Evolutionary conservation across 2,797 vertebrate genomes (phyloP).

Genomic region (Macrochelys suwanniensis): DNA sequence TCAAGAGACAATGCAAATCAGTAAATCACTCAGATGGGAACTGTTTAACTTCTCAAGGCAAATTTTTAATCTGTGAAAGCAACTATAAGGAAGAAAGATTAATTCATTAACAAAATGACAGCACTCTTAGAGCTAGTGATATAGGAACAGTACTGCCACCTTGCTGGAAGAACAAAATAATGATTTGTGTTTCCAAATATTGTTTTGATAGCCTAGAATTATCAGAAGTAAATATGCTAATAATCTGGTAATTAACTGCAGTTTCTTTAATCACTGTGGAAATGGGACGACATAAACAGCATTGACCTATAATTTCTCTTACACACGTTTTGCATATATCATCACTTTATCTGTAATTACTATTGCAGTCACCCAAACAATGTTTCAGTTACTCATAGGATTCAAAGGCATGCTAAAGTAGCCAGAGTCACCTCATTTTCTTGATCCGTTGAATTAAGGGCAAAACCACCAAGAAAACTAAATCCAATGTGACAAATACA

Average conservation of each 20-base stretch:
- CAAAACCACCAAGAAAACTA: constrained; percentile 35
- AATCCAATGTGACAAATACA: constrained; percentile 10
- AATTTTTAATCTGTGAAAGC: constrained; percentile 57
- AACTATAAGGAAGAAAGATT: constrained; percentile 34
- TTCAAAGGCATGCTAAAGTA: constrained; percentile 23
- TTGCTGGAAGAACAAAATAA: constrained; percentile 67
- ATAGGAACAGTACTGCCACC: constrained; percentile 51
- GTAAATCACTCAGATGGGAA: constrained; percentile 41
- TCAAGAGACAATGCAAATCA: constrained; percentile 23
- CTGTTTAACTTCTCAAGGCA: constrained; percentile 48
- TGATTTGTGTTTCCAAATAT: constrained; percentile 56
- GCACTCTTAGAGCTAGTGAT: background rate
- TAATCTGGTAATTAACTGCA: constrained; percentile 74
- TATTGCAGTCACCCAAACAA: constrained; percentile 58
- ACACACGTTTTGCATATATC: constrained; percentile 63
- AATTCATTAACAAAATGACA: constrained; percentile 50
- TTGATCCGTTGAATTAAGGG: constrained; percentile 45
- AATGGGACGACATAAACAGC: constrained; percentile 65
- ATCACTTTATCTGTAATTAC: constrained; percentile 66
- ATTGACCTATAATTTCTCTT: constrained; percentile 71
- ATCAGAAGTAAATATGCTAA: constrained; percentile 74
- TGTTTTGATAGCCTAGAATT: constrained; percentile 72
- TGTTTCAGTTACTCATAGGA: constrained; percentile 42
- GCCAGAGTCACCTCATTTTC: constrained; percentile 17
- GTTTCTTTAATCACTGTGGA: constrained; percentile 72